Evolutionary conservation across 2,113 vertebrate genomes (phyloP), one percentile per base, ranked within the genome.

Genomic region (Stomatorhinus ivindoensis): DNA sequence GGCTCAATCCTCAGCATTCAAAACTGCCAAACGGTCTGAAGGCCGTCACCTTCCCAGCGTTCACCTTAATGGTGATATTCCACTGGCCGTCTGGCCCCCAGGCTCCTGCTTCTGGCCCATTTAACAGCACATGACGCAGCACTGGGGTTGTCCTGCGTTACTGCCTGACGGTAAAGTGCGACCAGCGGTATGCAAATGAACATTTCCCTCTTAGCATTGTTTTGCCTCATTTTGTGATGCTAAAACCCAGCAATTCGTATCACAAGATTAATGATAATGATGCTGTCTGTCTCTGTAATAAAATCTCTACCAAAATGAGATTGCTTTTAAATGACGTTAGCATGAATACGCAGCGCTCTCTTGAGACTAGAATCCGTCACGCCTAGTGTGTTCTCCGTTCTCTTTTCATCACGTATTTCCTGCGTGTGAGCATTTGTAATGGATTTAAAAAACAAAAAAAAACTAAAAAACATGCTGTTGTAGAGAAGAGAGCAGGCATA

Each of bases 371-470:
- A 87, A 53, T 50, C 85, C 17, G n/a, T 19, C 48, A 53, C 2
- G 50, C 19, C 31, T 31, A 50, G 50, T 51, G 9, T 53, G 50
- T n/a, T 13, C 55, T 87, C 19, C 19, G 4, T 44, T 61, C 10
- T 21, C 6, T n/a, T 51, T 51, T 17, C 51, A 87, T 11, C 27
- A 87, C 3, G 21, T 17, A 10, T 35, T 46, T 89, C 48, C 80
- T 27, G 88, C 88, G 3, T n/a, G 65, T 51, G 13, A 39, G 15
- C 47, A 27, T 89, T 80, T 50, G 19, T 27, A n/a, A 44, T 82
- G 47, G 19, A n/a, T 44, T 48, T 21, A 42, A 31, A 88, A 39
- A 88, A 88, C 35, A 88, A 69, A 69, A 39, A 88, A 88, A 48
- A 88, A 65, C 46, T 11, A 21, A 0, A 27, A 0, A 51, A 88